Base-by-base conservation (phyloP, 2,113 vertebrate genomes). In the Progne subis region DNA sequence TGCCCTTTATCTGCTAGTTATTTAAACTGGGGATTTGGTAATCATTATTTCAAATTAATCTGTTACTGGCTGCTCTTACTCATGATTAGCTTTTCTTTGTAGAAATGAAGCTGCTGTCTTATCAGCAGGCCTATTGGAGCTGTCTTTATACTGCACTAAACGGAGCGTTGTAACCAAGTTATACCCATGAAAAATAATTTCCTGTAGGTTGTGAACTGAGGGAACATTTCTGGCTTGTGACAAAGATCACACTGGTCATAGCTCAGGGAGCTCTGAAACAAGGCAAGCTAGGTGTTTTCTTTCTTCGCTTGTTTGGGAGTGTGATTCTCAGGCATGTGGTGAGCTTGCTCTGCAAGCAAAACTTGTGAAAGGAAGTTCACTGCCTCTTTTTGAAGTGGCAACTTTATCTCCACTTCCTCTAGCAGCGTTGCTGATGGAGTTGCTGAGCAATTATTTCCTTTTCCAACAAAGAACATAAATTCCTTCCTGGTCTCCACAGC, bases 381-480 rank as follows among this genome's bases (percentile, higher is more conserved):
- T 77, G 77, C 81, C 55, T 91, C 63, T 81, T 47, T 89, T 53
- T 84, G 71, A 96, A 82, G 77, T 71, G 70, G 75, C 63, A 68
- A 0, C 72, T 57, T 74, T 81, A 77, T 57, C n/a, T 78, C 37
- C 9, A 5, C 79, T 95, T 95, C 94, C 88, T 88, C 67, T 93
- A 34, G 37, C 57, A 60, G 31, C 2, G 0, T n/a, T 70, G 78
- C 75, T 91, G 57, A 46, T 82, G 47, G 49, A 92, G 60, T 41
- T 95, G 83, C 87, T 96, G 92, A 95, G 59, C 69, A 88, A 94
- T 92, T 92, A 43, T 94, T 91, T 95, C 88, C 91, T 94, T 90
- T 81, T 94, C 82, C 90, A 86, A 4, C 75, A 67, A 86, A 88
- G 84, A 70, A 59, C 60, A 68, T 52, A 44, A 69, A 89, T 85